Percentiles rank a stretch among this genome's conserved stretches.
phyloP scores from a whole-genome alignment of 1,140 invertebrate genomes.

The Steinernema khuongi region DNA sequence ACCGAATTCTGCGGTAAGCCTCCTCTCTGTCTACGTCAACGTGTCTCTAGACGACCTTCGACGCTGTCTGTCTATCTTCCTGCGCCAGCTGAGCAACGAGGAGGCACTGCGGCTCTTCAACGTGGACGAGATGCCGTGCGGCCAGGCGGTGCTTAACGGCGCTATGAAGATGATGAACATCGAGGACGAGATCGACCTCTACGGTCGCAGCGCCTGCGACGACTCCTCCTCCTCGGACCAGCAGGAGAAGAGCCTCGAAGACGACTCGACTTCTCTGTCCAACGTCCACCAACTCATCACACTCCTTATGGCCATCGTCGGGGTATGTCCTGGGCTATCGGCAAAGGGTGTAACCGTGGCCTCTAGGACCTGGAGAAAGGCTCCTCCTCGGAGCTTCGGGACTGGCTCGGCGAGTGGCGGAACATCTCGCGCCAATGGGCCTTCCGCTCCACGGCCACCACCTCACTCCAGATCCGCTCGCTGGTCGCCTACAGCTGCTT shows the following conservation, averaged over 20 bases:
- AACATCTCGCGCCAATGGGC: conserved; percentile 19
- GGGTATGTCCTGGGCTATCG: neutral
- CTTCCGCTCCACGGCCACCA: conserved; percentile 23
- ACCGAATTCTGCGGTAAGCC: conserved; percentile 18
- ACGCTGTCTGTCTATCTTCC: conserved; percentile 28
- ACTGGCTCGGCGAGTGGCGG: conserved; percentile 23
- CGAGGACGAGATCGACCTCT: conserved; percentile 7
- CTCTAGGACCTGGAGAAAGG: conserved; percentile 9
- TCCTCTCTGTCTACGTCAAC: neutral
- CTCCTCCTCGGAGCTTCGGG: neutral
- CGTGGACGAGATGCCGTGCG: conserved; percentile 17
- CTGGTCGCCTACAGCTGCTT: conserved; percentile 33
- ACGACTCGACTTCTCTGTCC: conserved; percentile 10
- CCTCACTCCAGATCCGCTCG: conserved; percentile 26
- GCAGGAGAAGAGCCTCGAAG: neutral
- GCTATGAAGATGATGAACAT: conserved; percentile 14
- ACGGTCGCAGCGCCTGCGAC: neutral
- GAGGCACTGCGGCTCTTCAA: conserved; percentile 29
- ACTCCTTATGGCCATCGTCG: conserved; percentile 26
- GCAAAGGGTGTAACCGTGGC: neutral
- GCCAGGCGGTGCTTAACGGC: conserved; percentile 23
- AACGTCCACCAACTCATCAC: conserved; percentile 25
- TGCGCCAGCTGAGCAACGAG: conserved; percentile 30
- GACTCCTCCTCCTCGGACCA: neutral
- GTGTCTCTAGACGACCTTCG: conserved; percentile 21